Evolutionary conservation across 2,113 vertebrate genomes (phyloP).

Genomic region (Probosciger aterrimus): DNA sequence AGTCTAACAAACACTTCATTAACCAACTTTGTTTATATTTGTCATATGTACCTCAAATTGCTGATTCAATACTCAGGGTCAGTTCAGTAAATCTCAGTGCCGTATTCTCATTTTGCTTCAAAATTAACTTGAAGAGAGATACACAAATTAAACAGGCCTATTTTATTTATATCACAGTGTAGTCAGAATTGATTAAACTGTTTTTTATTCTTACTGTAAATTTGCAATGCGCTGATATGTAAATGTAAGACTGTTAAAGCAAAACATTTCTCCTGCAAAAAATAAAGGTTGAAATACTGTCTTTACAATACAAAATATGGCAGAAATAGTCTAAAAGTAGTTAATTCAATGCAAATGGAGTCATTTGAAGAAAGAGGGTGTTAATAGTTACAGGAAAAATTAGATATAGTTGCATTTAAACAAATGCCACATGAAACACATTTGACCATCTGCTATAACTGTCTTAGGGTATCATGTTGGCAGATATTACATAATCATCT

Average conservation of each 20-base stretch:
- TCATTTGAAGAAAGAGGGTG: constrained; percentile 41
- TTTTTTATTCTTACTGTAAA: background rate
- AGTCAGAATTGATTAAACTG: background rate
- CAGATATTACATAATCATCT: constrained; percentile 70
- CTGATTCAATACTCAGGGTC: background rate
- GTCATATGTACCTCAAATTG: background rate
- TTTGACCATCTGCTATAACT: constrained; percentile 72
- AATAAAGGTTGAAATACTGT: background rate
- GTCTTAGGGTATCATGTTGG: constrained; percentile 66
- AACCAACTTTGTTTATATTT: background rate
- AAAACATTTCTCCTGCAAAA: background rate
- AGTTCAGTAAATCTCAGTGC: background rate
- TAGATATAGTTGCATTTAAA: constrained; percentile 66
- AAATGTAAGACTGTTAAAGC: background rate
- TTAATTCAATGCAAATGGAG: background rate
- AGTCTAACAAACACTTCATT: background rate
- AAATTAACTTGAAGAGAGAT: background rate
- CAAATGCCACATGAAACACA: constrained; percentile 67
- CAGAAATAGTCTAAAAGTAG: background rate
- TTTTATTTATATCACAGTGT: background rate
- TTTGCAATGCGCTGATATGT: background rate
- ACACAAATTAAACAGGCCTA: background rate
- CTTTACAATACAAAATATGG: background rate
- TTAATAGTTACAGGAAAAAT: constrained; percentile 64
- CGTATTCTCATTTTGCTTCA: background rate